Base-by-base conservation (phyloP, 2,113 vertebrate species). In the Barbus barbus region DNA sequence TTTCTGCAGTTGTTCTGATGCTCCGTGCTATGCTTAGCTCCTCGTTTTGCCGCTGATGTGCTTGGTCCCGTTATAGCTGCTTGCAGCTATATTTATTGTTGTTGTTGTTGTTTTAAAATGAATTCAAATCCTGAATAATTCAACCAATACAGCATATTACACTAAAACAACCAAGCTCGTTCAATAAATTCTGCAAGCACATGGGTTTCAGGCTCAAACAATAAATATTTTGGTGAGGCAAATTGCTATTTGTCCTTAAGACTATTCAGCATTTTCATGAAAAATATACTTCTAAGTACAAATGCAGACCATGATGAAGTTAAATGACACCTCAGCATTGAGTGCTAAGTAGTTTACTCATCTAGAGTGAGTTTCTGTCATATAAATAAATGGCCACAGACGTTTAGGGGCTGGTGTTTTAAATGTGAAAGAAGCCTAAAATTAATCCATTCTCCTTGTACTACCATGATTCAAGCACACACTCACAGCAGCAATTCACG, bases 281-380 rank as follows among this genome's bases (percentile, higher is more conserved):
- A 77, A 77, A 31, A 24, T 38, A 26, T 18, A 9, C 4, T 67
- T 53, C 1, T 48, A 56, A 51, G 65, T 61, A 41, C 33, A 38
- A 53, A 41, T 36, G 11, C 41, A 46, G 60, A 69, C 72, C 44
- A 24, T 76, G 71, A 82, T 56, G 38, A 24, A 28, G 33, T 22
- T 38, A 53, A 65, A 82, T 46, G 20, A 78, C 53, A 36, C 3
- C 22, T 81, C 24, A 60, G 14, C 28, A 75, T 77, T 63, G 58
- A 72, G 26, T 33, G 20, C 48, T 44, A 5, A 48, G 12, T 81
- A 33, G 33, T 38, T 60, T 67, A 48, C 13, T 56, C 5, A 1
- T 60, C 44, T 53, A 63, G 36, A 48, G 41, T 53, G 28, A 46
- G 14, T 31, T 71, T 53, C 46, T 74, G 28, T 38, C 9, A 65